These are phyloP conservation scores for Mesorhabditis spiculigera DNA, from an alignment of 2,888 invertebrate species.

Conservation along the genomic window DNA sequence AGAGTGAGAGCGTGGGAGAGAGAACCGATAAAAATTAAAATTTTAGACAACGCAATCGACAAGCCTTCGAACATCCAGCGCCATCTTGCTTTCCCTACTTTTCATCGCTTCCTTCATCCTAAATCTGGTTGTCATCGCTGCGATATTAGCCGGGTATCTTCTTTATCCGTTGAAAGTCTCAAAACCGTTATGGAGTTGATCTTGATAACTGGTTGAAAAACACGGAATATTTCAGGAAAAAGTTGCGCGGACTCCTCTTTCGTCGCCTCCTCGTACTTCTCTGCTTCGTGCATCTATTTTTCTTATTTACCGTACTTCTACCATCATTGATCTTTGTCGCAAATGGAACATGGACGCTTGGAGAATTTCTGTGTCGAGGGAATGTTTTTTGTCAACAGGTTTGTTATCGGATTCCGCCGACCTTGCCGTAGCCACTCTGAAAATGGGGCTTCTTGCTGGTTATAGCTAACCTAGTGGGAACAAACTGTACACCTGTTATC, in stretches of 20 bases:
- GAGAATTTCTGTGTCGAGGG: background rate
- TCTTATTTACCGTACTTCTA: background rate
- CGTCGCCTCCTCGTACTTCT: slow-evolving; percentile 6
- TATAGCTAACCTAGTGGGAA: too few species aligned
- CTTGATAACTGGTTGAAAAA: too few species aligned
- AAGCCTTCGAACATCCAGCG: background rate
- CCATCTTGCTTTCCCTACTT: background rate
- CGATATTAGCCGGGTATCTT: background rate
- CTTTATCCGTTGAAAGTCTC: too few species aligned
- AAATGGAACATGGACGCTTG: background rate
- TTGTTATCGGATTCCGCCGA: too few species aligned
- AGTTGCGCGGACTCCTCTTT: background rate
- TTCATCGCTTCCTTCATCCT: background rate
- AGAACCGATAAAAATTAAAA: background rate
- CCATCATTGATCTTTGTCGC: slow-evolving; percentile 1
- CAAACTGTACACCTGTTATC: too few species aligned
- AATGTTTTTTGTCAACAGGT: slow-evolving; percentile 1
- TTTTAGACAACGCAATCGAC: background rate
- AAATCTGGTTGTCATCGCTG: slow-evolving; percentile 2
- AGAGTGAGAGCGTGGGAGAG: background rate
- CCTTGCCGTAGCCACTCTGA: too few species aligned
- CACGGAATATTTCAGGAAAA: background rate
- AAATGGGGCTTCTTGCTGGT: too few species aligned
- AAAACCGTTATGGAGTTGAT: too few species aligned
- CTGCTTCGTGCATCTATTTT: background rate